These are phyloP conservation scores for Sipha maydis DNA, from an alignment of 2,888 invertebrate genomes.

Conservation along the genomic window DNA sequence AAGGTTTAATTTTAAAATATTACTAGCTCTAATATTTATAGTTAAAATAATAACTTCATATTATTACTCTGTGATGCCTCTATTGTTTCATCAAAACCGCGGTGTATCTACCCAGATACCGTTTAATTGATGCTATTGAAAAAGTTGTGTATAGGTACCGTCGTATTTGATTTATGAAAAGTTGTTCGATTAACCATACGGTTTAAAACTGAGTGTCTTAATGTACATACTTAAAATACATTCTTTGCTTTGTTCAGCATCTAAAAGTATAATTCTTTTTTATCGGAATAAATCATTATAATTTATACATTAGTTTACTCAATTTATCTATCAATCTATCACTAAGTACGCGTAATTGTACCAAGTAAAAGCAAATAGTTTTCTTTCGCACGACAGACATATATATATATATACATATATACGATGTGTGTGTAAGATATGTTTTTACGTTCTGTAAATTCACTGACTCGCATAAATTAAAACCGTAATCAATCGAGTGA, in stretches of 20 bases:
- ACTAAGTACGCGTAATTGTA: background rate
- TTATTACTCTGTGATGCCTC: background rate
- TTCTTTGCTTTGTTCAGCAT: too few relatives aligned
- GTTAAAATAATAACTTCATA: too few relatives aligned
- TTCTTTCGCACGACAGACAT: background rate
- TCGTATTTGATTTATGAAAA: background rate
- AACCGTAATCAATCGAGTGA: conserved; percentile 24
- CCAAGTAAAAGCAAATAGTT: background rate
- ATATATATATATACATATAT: background rate
- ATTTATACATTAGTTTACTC: background rate
- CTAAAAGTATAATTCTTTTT: background rate
- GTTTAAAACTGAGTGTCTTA: background rate
- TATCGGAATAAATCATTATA: background rate
- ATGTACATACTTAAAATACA: background rate
- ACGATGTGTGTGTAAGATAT: background rate
- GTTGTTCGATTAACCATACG: background rate
- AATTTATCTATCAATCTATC: background rate
- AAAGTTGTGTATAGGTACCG: background rate
- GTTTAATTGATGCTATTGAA: background rate
- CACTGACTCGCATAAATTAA: background rate
- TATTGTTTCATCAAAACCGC: background rate
- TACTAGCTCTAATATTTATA: too few relatives aligned
- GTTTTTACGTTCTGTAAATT: background rate
- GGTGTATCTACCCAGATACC: background rate
- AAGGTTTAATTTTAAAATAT: too few relatives aligned